A percentile compares a stretch with the other conserved stretches of the same genome.
Conservation (phyloP, 2,888 invertebrate species). For the Nysson spinosus region DNA sequence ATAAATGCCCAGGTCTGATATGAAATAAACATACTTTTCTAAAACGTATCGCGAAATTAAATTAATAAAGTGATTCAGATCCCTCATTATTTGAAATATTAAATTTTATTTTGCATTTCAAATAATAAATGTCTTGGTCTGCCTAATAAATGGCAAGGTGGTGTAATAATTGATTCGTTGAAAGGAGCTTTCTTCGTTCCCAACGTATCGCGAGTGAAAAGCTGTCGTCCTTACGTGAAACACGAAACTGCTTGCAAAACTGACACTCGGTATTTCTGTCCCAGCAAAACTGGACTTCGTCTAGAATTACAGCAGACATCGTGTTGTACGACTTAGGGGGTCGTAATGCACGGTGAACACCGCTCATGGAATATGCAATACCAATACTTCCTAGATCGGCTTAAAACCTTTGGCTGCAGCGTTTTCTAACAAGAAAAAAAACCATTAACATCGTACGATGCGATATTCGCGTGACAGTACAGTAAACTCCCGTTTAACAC, state of each 20-base stretch:
- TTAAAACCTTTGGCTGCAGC: no score
- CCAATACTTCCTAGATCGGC: no score
- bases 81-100: no score
- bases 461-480: no score
- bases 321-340: constrained; percentile 44
- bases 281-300: constrained; percentile 51
- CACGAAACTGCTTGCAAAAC: constrained; percentile 53
- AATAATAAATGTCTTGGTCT: not conserved
- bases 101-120: no score
- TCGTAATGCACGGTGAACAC: constrained; percentile 36
- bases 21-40: no score
- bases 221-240: constrained; percentile 48
- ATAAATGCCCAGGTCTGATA: no score
- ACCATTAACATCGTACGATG: no score
- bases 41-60: no score
- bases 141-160: not conserved
- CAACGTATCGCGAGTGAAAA: constrained; percentile 23
- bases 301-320: constrained; percentile 57
- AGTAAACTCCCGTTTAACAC: no score
- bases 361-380: constrained; percentile 19
- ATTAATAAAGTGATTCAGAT: no score
- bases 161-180: not conserved
- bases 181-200: not conserved
- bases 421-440: no score
- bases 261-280: constrained; percentile 55